Evolutionary conservation across 2,888 invertebrate species (phyloP).

Genomic region (Hartigia nigra): DNA sequence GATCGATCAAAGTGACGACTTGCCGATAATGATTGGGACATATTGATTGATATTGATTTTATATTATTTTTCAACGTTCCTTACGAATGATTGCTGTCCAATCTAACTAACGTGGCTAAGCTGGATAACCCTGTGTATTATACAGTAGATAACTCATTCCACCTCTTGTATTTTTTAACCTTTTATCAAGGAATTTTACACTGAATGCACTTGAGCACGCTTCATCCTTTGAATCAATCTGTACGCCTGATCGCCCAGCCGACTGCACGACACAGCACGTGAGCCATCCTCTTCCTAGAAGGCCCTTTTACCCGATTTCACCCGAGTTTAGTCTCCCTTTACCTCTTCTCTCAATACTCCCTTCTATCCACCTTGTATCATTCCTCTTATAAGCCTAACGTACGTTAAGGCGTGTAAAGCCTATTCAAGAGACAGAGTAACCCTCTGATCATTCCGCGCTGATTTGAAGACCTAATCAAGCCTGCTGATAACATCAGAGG

Average conservation of each 20-base stretch:
- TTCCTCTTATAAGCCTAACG: constrained; percentile 13
- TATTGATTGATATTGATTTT: neutral
- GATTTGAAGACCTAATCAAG: neutral
- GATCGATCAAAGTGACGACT: neutral
- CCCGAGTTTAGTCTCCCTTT: neutral
- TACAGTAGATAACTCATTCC: neutral
- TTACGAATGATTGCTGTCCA: neutral
- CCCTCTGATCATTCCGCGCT: neutral
- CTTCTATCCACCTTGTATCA: constrained; percentile 16
- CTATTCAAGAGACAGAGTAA: constrained; percentile 22
- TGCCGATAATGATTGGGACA: neutral
- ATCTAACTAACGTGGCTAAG: neutral
- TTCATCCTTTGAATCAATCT: constrained; percentile 35
- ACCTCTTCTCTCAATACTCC: constrained; percentile 14
- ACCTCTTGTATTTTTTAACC: neutral
- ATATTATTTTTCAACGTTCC: neutral
- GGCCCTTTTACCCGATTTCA: neutral
- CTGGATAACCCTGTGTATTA: neutral
- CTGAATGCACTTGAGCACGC: constrained; percentile 18
- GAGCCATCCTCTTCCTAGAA: constrained; percentile 20
- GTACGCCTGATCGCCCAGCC: constrained; percentile 32
- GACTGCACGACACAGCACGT: constrained; percentile 24
- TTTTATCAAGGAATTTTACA: constrained; percentile 28
- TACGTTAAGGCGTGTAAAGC: constrained; percentile 10
- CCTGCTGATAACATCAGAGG: neutral